A percentile compares a stretch with the other conserved stretches of the same genome.
Evolutionary conservation across 2,888 invertebrate species (phyloP).

Genomic region (Drosophila paracracens): DNA sequence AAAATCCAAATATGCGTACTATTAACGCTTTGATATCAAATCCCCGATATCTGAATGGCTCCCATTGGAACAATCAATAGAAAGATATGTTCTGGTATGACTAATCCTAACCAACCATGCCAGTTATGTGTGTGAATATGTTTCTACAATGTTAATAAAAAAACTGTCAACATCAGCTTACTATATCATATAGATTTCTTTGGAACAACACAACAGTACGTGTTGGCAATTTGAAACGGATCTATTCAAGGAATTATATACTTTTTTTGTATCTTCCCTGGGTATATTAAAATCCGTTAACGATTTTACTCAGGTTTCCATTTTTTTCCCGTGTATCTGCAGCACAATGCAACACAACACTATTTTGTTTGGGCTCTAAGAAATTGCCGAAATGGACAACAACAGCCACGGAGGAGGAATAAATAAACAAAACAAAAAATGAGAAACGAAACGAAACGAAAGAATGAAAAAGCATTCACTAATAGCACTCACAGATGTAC

Average conservation of each 20-base stretch:
- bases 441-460: neutral
- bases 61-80: neutral
- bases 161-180: neutral
- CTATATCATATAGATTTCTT: neutral
- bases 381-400: slow-evolving; percentile 48
- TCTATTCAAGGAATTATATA: neutral
- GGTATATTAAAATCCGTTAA: slow-evolving; percentile 18
- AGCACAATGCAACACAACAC: slow-evolving; percentile 36
- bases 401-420: slow-evolving; percentile 1
- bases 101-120: neutral
- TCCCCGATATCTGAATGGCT: neutral
- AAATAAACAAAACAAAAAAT: neutral
- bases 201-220: neutral
- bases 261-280: neutral
- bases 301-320: neutral
- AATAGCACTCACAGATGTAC: slow-evolving; percentile 25
- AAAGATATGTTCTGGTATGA: neutral
- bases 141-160: neutral
- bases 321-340: slow-evolving; percentile 10
- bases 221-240: neutral
- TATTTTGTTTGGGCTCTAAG: slow-evolving; percentile 50
- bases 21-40: neutral
- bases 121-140: neutral
- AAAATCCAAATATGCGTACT: neutral
- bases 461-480: slow-evolving; percentile 7